phyloP scores from a whole-genome alignment of 1,140 invertebrate species.

The Zaprionus capensis region DNA sequence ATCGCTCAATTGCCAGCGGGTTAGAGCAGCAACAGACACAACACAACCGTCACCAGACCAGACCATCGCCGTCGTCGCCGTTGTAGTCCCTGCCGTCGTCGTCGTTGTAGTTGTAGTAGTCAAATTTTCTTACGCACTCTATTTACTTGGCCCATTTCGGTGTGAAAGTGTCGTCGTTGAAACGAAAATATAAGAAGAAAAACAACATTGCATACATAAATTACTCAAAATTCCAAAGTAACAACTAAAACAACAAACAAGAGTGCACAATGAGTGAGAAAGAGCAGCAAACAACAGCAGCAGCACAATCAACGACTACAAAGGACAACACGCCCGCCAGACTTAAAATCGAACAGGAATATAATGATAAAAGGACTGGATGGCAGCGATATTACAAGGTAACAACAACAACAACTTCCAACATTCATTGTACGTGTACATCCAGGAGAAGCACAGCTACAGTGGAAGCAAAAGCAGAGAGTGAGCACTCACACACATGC shows the following conservation, averaged over 20 bases:
- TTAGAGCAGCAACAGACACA: constrained; percentile 39
- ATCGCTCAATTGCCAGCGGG: constrained; percentile 19
- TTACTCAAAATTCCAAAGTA: constrained; percentile 36
- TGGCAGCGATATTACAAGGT: constrained; percentile 90
- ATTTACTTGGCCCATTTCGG: constrained; percentile 39
- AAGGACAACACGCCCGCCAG: constrained; percentile 52
- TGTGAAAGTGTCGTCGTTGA: constrained; percentile 38
- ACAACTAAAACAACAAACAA: constrained; percentile 27
- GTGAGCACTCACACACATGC: constrained; percentile 16
- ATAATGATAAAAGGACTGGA: constrained; percentile 86
- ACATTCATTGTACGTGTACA: constrained; percentile 27
- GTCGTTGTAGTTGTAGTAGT: constrained; percentile 38
- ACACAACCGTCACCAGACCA: constrained; percentile 37
- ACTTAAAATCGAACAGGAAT: constrained; percentile 87
- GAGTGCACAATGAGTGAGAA: constrained; percentile 69
- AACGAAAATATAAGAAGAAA: constrained; percentile 17
- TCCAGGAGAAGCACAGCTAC: constrained; percentile 27
- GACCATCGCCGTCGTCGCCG: constrained; percentile 34
- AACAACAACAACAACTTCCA: constrained; percentile 37
- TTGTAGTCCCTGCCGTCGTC: constrained; percentile 12
- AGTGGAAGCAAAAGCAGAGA: constrained; percentile 23
- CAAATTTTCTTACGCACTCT: constrained; percentile 56
- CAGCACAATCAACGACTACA: constrained; percentile 35
- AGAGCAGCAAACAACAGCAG: constrained; percentile 11
- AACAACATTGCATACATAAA: constrained; percentile 22